Percentiles rank a stretch among this genome's conserved stretches.
Conservation (phyloP, 2,888 invertebrate species). For the Eurois occulta region DNA sequence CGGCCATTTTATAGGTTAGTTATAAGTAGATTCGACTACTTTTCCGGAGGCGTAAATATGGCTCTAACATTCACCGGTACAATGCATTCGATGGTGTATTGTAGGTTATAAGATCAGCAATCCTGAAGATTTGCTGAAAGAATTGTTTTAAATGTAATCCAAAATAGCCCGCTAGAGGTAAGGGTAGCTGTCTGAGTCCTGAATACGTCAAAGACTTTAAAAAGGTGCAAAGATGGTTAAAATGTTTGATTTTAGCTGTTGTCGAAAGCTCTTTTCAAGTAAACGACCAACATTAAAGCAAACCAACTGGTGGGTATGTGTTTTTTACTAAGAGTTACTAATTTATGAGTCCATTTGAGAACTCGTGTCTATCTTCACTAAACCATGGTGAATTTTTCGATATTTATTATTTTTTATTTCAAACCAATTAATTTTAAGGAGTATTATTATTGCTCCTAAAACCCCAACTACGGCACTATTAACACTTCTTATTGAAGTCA, state of each 20-base stretch:
- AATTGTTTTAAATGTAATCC: neutral
- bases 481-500: neutral
- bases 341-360: neutral
- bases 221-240: neutral
- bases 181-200: neutral
- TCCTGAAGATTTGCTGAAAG: neutral
- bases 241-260: neutral
- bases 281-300: neutral
- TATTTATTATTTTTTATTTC: neutral
- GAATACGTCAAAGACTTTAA: neutral
- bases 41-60: slow-evolving; percentile 37
- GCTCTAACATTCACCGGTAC: neutral
- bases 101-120: no score
- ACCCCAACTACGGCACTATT: neutral
- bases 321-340: neutral
- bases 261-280: neutral
- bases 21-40: slow-evolving; percentile 39
- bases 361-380: neutral
- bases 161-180: neutral
- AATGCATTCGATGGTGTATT: slow-evolving; percentile 2
- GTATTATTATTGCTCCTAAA: neutral
- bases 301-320: neutral
- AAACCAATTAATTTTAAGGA: neutral
- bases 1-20: slow-evolving; percentile 32
- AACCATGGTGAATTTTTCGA: neutral